Conservation (phyloP, 2,113 vertebrate species). For the Pimephales promelas region DNA sequence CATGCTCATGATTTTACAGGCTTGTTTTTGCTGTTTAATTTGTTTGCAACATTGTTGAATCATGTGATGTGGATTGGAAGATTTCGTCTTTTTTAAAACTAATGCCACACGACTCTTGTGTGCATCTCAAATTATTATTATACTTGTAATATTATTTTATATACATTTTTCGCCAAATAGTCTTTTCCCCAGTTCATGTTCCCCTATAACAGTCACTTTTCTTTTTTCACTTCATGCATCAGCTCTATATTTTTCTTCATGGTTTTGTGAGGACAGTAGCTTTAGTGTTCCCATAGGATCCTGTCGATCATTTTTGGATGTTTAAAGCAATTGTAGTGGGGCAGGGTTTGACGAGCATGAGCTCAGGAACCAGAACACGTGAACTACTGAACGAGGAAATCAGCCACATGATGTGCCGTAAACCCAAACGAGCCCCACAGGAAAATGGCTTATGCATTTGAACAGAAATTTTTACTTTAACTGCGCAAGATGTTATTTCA, state of each 20-base stretch:
- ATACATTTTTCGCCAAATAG: too few relatives aligned
- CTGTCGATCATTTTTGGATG: neutral
- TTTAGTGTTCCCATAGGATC: neutral
- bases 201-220: neutral
- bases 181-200: too few relatives aligned
- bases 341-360: conserved; percentile 11
- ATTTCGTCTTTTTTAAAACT: neutral
- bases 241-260: neutral
- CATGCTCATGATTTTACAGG: neutral
- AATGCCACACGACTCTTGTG: neutral
- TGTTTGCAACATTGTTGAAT: conserved; percentile 34
- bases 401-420: conserved; percentile 11
- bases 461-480: conserved; percentile 8
- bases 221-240: neutral
- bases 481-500: neutral
- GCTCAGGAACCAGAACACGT: conserved; percentile 13
- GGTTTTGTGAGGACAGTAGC: neutral
- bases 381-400: neutral
- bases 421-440: neutral
- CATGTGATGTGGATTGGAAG: neutral
- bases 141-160: too few relatives aligned
- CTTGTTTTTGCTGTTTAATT: conserved; percentile 14
- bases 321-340: neutral
- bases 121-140: neutral
- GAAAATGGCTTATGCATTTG: neutral